Evolutionary conservation across 2,888 invertebrate species (phyloP).

Genomic region (Taenaris catops): DNA sequence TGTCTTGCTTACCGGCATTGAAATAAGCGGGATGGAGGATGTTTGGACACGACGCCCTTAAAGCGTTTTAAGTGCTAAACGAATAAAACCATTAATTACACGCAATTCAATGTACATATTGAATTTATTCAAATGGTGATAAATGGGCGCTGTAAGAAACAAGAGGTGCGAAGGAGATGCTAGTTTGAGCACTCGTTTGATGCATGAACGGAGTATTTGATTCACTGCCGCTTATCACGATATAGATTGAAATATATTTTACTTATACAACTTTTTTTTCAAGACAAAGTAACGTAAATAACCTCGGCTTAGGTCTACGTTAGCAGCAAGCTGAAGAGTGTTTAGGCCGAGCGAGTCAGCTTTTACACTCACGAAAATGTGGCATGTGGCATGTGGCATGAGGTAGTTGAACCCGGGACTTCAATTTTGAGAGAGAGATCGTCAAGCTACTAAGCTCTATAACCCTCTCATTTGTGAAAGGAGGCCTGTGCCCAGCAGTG

Average conservation of each 20-base stretch:
- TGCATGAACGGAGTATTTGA: slow-evolving; percentile 47
- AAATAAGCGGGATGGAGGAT: slow-evolving; percentile 43
- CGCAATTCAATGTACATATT: slow-evolving; percentile 79
- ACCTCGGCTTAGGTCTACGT: too few species aligned
- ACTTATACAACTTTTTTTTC: not conserved
- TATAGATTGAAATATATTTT: slow-evolving; percentile 10
- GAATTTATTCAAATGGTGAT: slow-evolving; percentile 80
- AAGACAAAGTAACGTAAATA: too few species aligned
- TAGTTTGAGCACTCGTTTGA: slow-evolving; percentile 30
- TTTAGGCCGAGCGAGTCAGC: too few species aligned
- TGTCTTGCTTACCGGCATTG: slow-evolving; percentile 37
- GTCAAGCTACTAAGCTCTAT: too few species aligned
- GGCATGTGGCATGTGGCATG: too few species aligned
- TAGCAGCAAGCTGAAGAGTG: too few species aligned
- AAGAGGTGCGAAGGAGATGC: slow-evolving; percentile 61
- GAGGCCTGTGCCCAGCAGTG: too few species aligned
- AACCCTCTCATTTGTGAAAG: too few species aligned
- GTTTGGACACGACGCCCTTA: slow-evolving; percentile 78
- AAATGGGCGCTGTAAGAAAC: slow-evolving; percentile 60
- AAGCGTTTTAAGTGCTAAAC: slow-evolving; percentile 78
- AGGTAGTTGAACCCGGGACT: too few species aligned
- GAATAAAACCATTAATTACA: slow-evolving; percentile 80
- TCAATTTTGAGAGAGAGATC: too few species aligned
- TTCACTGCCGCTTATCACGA: slow-evolving; percentile 42
- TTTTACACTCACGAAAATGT: too few species aligned